These are phyloP conservation scores for Argynnis bischoffii DNA, from an alignment of 2,888 invertebrate species.

Conservation along the genomic window DNA sequence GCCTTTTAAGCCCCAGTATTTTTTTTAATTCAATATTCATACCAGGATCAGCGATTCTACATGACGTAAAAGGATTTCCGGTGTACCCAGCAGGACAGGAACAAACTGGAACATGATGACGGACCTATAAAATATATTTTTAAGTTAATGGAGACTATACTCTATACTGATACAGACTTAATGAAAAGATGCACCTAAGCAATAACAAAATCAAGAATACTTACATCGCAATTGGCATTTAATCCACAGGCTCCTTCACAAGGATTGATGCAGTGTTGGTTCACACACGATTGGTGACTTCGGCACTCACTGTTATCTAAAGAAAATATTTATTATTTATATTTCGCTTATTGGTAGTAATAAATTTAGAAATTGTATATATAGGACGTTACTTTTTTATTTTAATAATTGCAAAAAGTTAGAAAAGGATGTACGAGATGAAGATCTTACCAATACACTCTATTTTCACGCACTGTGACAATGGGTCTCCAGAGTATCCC, in stretches of 20 bases:
- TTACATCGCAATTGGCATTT: slow-evolving; percentile 89
- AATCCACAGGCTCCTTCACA: slow-evolving; percentile 89
- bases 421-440: not conserved
- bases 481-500: slow-evolving; percentile 90
- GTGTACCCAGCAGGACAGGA: slow-evolving; percentile 89
- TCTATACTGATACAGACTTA: too few species aligned
- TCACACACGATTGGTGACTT: slow-evolving; percentile 86
- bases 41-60: slow-evolving; percentile 90
- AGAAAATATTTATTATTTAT: not conserved
- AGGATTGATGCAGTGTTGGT: slow-evolving; percentile 90
- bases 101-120: slow-evolving; percentile 90
- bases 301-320: slow-evolving; percentile 89
- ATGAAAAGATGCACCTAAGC: not conserved
- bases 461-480: slow-evolving; percentile 87
- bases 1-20: too few species aligned
- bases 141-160: not conserved
- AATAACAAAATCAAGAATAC: slow-evolving; percentile 36
- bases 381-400: not conserved
- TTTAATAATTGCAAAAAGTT: not conserved
- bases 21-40: slow-evolving; percentile 23
- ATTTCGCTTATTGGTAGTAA: too few species aligned
- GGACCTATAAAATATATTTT: slow-evolving; percentile 62
- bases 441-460: slow-evolving; percentile 85
- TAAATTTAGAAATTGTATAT: not conserved
- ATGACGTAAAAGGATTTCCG: slow-evolving; percentile 89